phyloP scores from a whole-genome alignment of 1,140 invertebrate genomes.

The Cylas formicarius region DNA sequence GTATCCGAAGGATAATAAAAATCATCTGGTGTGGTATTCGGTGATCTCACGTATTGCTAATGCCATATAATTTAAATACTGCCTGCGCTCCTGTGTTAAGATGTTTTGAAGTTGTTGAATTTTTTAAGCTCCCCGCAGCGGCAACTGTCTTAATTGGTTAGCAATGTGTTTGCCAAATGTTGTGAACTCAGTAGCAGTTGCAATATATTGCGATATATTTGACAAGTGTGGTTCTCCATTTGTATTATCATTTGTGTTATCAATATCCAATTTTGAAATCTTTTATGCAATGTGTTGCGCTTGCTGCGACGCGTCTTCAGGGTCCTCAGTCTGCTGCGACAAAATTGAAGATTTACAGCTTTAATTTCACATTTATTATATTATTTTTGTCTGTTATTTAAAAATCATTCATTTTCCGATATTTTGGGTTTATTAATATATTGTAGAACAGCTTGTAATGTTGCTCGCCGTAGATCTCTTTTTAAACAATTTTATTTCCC shows the following conservation, averaged over 20 bases:
- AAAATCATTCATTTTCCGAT: too few species aligned
- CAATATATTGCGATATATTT: constrained; percentile 1
- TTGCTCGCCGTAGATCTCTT: too few species aligned
- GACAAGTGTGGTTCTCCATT: constrained; percentile 1
- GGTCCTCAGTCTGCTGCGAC: constrained; percentile 2
- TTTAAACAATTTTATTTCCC: too few species aligned
- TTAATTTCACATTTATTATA: too few species aligned
- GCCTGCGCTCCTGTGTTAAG: background rate
- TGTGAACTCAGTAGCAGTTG: background rate
- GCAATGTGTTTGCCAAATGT: too few species aligned
- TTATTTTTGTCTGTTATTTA: too few species aligned
- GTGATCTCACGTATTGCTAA: background rate
- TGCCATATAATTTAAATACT: background rate
- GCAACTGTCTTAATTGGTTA: too few species aligned
- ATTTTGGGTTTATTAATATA: too few species aligned
- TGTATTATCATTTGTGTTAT: background rate
- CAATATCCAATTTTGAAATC: constrained; percentile 4
- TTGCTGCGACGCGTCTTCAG: constrained; percentile 7
- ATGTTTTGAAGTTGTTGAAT: background rate
- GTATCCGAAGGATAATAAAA: constrained; percentile 6
- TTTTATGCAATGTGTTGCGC: background rate
- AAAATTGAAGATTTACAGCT: background rate
- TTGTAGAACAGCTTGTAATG: too few species aligned
- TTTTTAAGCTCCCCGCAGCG: too few species aligned
- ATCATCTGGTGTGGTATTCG: constrained; percentile 5